These are phyloP conservation scores for Halocynthia roretzi DNA, from an alignment of 23 tunicate genomes.

Conservation along the genomic window DNA sequence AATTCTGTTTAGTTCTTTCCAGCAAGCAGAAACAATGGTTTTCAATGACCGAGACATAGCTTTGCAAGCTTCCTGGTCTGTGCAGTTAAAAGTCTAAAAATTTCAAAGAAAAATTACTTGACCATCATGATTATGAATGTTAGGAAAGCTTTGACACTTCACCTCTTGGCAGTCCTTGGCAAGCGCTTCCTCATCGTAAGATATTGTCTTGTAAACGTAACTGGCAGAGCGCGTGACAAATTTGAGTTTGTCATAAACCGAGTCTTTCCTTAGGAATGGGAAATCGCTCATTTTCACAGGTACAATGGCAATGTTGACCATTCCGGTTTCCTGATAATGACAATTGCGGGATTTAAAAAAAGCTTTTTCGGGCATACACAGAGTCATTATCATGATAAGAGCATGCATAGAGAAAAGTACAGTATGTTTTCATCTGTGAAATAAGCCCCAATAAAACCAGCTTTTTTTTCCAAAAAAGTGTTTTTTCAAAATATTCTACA, in stretches of 20 bases:
- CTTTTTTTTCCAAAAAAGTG: too few relatives aligned
- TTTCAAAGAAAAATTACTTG: neutral
- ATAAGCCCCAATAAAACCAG: too few relatives aligned
- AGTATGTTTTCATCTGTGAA: too few relatives aligned
- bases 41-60: neutral
- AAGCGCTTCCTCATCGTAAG: neutral
- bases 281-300: constrained; percentile 7
- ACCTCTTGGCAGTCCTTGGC: constrained; percentile 6
- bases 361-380: too few relatives aligned
- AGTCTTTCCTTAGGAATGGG: constrained; percentile 9
- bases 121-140: neutral
- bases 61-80: neutral
- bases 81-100: constrained; percentile 8
- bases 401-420: too few relatives aligned
- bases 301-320: neutral
- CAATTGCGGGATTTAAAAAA: too few relatives aligned
- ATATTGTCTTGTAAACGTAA: neutral
- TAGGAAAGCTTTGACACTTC: neutral
- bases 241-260: neutral
- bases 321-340: neutral
- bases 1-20: neutral
- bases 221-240: neutral
- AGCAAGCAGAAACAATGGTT: neutral
- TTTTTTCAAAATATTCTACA: too few relatives aligned
- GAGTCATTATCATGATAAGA: too few relatives aligned